These are phyloP conservation scores for Pentamera pediparva DNA, from an alignment of 53 echinoderm and acorn worm species.

Conservation along the genomic window DNA sequence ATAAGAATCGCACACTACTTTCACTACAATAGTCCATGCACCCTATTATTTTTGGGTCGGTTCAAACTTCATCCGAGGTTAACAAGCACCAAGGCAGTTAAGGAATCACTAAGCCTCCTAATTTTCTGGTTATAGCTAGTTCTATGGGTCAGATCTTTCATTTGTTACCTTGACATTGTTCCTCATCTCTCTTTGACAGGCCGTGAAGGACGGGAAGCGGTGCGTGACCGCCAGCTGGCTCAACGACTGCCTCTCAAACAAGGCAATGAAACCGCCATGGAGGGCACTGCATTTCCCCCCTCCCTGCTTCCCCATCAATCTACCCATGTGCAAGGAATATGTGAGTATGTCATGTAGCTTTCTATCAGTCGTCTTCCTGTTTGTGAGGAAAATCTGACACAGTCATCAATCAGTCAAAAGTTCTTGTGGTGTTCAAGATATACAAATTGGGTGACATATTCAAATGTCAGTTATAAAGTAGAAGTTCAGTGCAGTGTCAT, in stretches of 20 bases:
- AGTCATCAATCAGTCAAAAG: neutral
- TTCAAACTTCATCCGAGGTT: too few relatives aligned
- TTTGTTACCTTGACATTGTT: too few relatives aligned
- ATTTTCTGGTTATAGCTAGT: too few relatives aligned
- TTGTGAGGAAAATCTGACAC: neutral
- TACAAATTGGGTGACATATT: too few relatives aligned
- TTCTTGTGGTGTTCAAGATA: too few relatives aligned
- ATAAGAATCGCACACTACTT: too few relatives aligned
- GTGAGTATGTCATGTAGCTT: conserved; percentile 36
- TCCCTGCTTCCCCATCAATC: conserved; percentile 65
- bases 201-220: conserved; percentile 87
- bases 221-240: conserved; percentile 95
- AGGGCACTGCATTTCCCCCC: conserved; percentile 93
- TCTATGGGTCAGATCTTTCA: too few relatives aligned
- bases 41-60: too few relatives aligned
- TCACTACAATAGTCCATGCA: too few relatives aligned
- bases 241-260: conserved; percentile 81
- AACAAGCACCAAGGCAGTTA: neutral
- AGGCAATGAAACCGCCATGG: conserved; percentile 93
- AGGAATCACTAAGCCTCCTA: too few relatives aligned
- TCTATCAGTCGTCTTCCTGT: neutral
- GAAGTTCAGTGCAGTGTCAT: too few relatives aligned
- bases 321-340: conserved; percentile 81
- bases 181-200: conserved; percentile 38
- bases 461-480: too few relatives aligned